These are phyloP conservation scores for Tadarida brasiliensis DNA, from an alignment of 2,797 vertebrate genomes.

Conservation along the genomic window DNA sequence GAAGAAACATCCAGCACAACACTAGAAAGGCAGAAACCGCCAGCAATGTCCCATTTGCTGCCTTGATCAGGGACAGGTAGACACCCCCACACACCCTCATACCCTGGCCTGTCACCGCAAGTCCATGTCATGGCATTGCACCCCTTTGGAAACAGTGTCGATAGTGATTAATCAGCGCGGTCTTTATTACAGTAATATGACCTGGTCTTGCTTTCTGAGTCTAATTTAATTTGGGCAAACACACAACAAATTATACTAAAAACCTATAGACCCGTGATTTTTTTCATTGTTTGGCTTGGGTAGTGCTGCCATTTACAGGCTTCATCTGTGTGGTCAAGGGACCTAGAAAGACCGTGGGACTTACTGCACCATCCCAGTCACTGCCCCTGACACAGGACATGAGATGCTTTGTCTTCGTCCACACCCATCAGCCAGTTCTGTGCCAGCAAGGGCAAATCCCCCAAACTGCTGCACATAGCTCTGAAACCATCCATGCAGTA, in stretches of 20 bases:
- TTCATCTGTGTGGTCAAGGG: slow-evolving; percentile 26
- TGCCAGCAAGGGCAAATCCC: background rate
- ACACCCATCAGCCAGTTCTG: background rate
- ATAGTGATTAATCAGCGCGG: background rate
- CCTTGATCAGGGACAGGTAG: background rate
- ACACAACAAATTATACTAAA: slow-evolving; percentile 2
- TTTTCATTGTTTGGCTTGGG: background rate
- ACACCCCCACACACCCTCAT: background rate
- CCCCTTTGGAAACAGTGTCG: background rate
- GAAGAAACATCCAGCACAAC: background rate
- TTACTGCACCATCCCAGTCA: background rate
- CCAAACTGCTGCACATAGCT: background rate
- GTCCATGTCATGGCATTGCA: background rate
- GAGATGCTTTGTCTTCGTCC: background rate
- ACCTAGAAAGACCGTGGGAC: slow-evolving; percentile 13
- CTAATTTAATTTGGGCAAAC: slow-evolving; percentile 34
- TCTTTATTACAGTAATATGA: background rate
- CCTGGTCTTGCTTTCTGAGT: background rate
- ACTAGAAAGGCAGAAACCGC: background rate
- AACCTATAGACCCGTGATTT: background rate
- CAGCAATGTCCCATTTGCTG: background rate
- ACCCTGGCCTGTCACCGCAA: background rate
- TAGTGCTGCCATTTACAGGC: slow-evolving; percentile 58
- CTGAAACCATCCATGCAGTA: background rate
- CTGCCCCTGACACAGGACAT: background rate